Percentiles rank a stretch among this genome's conserved stretches.
Evolutionary conservation across 2,113 vertebrate genomes (phyloP).

Genomic region (Arenaria interpres): DNA sequence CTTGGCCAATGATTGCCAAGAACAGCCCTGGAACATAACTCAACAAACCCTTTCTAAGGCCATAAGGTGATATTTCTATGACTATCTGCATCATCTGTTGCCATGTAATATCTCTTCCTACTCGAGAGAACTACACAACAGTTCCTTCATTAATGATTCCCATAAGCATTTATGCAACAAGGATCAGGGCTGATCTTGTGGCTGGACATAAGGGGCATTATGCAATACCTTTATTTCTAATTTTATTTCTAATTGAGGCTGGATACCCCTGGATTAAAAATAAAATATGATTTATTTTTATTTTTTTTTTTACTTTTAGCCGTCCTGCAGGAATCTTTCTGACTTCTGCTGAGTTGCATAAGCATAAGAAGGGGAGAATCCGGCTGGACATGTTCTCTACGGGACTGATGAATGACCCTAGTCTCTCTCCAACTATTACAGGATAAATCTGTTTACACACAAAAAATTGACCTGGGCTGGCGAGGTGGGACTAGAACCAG

Average conservation of each 20-base stretch:
- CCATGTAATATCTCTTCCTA: neutral
- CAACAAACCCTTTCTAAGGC: neutral
- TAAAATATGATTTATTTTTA: neutral
- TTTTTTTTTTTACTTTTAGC: neutral
- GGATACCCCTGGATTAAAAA: neutral
- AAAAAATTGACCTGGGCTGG: constrained; percentile 73
- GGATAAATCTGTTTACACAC: constrained; percentile 74
- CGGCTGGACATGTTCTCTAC: neutral
- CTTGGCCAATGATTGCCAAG: neutral
- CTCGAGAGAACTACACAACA: neutral
- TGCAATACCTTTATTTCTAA: neutral
- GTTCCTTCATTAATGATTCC: neutral
- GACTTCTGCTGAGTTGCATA: neutral
- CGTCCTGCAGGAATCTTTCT: neutral
- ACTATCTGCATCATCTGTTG: neutral
- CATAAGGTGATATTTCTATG: neutral
- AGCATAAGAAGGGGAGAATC: constrained; percentile 8
- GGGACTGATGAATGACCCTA: constrained; percentile 64
- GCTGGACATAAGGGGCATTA: rapidly evolving
- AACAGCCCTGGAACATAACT: neutral
- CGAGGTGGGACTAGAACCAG: constrained; percentile 70
- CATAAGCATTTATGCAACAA: neutral
- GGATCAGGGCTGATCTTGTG: neutral
- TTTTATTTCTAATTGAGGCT: neutral
- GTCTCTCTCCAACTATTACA: constrained; percentile 64